Evolutionary conservation across 2,888 invertebrate genomes (phyloP).

Genomic region (Trissoscelio sp.): DNA sequence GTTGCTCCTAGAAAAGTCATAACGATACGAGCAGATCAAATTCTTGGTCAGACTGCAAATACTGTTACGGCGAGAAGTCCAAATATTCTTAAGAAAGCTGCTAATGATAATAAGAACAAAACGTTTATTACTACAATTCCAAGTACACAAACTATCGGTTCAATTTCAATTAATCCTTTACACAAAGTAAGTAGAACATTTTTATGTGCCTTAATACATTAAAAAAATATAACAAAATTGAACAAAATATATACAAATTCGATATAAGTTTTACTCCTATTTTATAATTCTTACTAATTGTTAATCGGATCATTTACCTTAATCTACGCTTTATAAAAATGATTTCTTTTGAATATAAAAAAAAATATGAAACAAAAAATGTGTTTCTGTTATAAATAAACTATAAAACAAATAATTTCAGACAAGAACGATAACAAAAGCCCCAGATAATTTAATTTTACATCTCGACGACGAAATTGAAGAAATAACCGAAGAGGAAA

Average conservation of each 20-base stretch:
- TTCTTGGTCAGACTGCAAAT: slow-evolving; percentile 81
- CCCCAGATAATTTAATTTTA: slow-evolving; percentile 77
- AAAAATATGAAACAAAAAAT: too few relatives aligned
- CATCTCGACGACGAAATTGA: slow-evolving; percentile 80
- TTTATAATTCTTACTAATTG: slow-evolving; percentile 1
- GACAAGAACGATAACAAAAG: slow-evolving; percentile 75
- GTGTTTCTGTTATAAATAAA: too few relatives aligned
- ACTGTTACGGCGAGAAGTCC: slow-evolving; percentile 77
- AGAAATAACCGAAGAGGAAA: slow-evolving; percentile 83
- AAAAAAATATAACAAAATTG: slow-evolving; percentile 28
- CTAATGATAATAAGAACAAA: slow-evolving; percentile 78
- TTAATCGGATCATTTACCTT: too few relatives aligned
- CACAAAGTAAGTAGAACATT: slow-evolving; percentile 69
- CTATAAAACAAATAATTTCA: slow-evolving; percentile 71
- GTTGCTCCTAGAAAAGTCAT: slow-evolving; percentile 84
- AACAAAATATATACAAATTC: too few relatives aligned
- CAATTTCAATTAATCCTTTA: slow-evolving; percentile 75
- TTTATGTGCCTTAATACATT: slow-evolving; percentile 16
- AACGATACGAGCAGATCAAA: slow-evolving; percentile 85
- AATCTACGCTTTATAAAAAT: too few relatives aligned
- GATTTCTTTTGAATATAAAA: too few relatives aligned
- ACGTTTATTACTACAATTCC: slow-evolving; percentile 77
- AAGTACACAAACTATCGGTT: slow-evolving; percentile 73
- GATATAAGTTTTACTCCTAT: too few relatives aligned
- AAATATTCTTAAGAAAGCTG: slow-evolving; percentile 80